These are phyloP conservation scores for Poecilia gillii DNA, from an alignment of 2,797 vertebrate genomes.

Conservation along the genomic window DNA sequence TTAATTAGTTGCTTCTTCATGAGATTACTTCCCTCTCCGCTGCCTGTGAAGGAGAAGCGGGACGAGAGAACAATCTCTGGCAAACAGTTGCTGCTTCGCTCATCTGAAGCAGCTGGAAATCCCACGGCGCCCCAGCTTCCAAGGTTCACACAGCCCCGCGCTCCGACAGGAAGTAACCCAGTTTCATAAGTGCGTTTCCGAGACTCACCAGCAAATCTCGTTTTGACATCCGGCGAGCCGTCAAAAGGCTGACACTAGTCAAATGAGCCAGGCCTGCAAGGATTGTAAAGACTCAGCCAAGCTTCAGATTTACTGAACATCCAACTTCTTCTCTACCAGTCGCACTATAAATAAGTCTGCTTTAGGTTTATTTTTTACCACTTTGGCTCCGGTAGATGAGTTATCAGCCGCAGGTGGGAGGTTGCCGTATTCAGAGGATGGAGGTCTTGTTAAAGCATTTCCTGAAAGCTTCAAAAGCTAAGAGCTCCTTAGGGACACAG, in stretches of 20 bases:
- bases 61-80: constrained; percentile 32
- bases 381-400: not conserved
- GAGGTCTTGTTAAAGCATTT: not conserved
- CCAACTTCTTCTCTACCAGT: not conserved
- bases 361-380: constrained; percentile 2
- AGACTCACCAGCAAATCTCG: constrained; percentile 21
- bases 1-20: constrained; percentile 9
- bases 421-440: not conserved
- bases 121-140: constrained; percentile 36
- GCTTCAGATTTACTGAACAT: not conserved
- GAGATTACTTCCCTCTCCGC: constrained; percentile 28
- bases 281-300: not conserved
- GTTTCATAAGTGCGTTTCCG: constrained; percentile 17
- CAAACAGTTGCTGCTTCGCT: constrained; percentile 36
- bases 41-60: constrained; percentile 47
- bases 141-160: constrained; percentile 27
- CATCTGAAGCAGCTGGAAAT: constrained; percentile 48
- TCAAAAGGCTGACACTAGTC: constrained; percentile 2
- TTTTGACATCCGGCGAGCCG: constrained; percentile 16
- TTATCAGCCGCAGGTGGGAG: not conserved
- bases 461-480: not conserved
- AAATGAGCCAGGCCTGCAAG: not conserved
- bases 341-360: not conserved
- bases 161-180: constrained; percentile 40
- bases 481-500: not conserved